A percentile compares a stretch with the other conserved stretches of the same genome.
Evolutionary conservation across 2,888 invertebrate species (phyloP).

Genomic region (Altica lythri): DNA sequence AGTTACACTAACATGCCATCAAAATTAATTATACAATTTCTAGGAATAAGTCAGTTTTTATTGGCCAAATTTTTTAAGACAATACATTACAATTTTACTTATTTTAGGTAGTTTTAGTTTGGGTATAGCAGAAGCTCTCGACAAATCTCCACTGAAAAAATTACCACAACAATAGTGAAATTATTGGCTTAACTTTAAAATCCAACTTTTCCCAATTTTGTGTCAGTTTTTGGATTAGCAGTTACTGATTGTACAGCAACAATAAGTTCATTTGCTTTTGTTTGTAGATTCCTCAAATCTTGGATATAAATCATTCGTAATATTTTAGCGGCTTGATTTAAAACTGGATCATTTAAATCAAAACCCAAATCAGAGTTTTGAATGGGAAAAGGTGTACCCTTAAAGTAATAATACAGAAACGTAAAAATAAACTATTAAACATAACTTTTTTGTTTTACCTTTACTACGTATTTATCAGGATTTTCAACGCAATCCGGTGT

Average conservation of each 20-base stretch:
- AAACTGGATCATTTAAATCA: slow-evolving; percentile 66
- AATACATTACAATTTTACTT: slow-evolving; percentile 5
- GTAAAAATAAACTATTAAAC: slow-evolving; percentile 26
- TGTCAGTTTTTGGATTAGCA: slow-evolving; percentile 96
- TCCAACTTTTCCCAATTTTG: slow-evolving; percentile 91
- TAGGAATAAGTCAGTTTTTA: slow-evolving; percentile 47
- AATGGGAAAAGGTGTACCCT: slow-evolving; percentile 73
- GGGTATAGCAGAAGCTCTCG: slow-evolving; percentile 51
- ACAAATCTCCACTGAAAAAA: slow-evolving; percentile 48
- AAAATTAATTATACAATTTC: slow-evolving; percentile 43
- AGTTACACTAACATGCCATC: slow-evolving; percentile 41
- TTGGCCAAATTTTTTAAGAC: not conserved
- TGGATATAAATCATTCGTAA: slow-evolving; percentile 81
- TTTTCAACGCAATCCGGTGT: slow-evolving; percentile 64
- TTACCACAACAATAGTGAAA: slow-evolving; percentile 9
- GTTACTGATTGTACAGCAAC: slow-evolving; percentile 91
- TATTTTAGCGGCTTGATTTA: slow-evolving; percentile 77
- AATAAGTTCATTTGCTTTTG: slow-evolving; percentile 91
- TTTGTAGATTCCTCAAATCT: slow-evolving; percentile 86
- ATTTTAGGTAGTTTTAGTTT: slow-evolving; percentile 48
- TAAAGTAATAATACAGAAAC: slow-evolving; percentile 29
- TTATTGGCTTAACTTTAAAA: slow-evolving; percentile 52
- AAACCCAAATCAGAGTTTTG: slow-evolving; percentile 70
- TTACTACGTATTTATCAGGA: slow-evolving; percentile 59
- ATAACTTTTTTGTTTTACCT: slow-evolving; percentile 26